Percentiles rank a stretch among this genome's conserved stretches.
Conservation (phyloP, 2,797 vertebrate genomes). For the Acanthornis magna region DNA sequence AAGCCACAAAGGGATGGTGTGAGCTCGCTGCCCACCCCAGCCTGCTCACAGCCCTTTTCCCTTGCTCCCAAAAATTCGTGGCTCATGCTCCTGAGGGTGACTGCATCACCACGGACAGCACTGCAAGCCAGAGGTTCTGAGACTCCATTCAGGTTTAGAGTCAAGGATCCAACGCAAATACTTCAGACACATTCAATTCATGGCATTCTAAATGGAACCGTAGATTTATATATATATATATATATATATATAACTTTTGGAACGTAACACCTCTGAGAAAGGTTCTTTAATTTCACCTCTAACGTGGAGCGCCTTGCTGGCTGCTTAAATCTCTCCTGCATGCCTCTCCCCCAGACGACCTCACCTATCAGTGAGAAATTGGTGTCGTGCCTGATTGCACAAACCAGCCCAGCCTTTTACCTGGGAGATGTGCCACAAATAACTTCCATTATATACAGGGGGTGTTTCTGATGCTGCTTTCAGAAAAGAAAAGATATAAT, state of each 20-base stretch:
- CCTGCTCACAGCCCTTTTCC: fast-evolving
- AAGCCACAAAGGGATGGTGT: background rate
- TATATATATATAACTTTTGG: background rate
- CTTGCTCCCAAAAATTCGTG: fast-evolving
- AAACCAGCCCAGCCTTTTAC: constrained; percentile 33
- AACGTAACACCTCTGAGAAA: background rate
- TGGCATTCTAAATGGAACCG: background rate
- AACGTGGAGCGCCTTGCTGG: background rate
- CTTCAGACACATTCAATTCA: background rate
- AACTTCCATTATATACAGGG: constrained; percentile 23
- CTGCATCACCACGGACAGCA: background rate
- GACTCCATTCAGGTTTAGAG: background rate
- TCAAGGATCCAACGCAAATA: background rate
- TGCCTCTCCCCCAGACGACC: background rate
- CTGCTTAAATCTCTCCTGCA: background rate
- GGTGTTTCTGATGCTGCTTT: constrained; percentile 10
- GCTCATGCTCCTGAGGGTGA: background rate
- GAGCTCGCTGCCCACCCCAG: background rate
- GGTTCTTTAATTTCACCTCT: constrained; percentile 36
- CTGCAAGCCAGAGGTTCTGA: background rate
- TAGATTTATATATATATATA: background rate
- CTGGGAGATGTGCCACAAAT: constrained; percentile 45
- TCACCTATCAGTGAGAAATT: constrained; percentile 27
- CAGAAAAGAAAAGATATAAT: background rate
- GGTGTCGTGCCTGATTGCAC: constrained; percentile 59